Percentiles rank a stretch among this genome's conserved stretches.
Evolutionary conservation across 2,113 vertebrate genomes (phyloP).

Genomic region (Cheirogaleus medius): DNA sequence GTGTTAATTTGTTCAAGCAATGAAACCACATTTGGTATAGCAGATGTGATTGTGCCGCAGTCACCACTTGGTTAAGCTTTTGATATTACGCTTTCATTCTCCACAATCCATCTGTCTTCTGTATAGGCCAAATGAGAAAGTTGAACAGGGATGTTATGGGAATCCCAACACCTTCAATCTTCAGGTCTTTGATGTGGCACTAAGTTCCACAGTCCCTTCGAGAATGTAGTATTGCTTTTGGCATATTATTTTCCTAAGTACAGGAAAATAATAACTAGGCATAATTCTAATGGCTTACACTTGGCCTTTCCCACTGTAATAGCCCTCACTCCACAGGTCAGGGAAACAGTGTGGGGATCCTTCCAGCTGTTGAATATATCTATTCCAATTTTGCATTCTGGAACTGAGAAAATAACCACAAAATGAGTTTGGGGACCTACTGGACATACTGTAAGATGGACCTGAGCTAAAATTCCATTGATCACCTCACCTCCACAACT

Average conservation of each 20-base stretch:
- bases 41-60: too few relatives aligned
- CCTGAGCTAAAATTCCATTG: not conserved
- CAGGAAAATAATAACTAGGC: not conserved
- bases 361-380: not conserved
- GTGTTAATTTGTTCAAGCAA: not conserved
- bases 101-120: too few relatives aligned
- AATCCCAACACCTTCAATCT: not conserved
- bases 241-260: not conserved
- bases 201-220: not conserved
- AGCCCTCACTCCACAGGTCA: not conserved
- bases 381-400: not conserved
- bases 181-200: not conserved
- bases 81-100: not conserved
- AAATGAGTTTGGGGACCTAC: fast-evolving
- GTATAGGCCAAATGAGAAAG: not conserved
- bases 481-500: too few relatives aligned
- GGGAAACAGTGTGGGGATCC: not conserved
- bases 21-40: too few relatives aligned
- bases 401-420: not conserved
- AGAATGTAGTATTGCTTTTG: not conserved
- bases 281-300: not conserved
- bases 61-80: not conserved
- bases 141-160: not conserved
- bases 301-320: not conserved
- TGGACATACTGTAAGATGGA: too few relatives aligned